These are phyloP conservation scores for Bradysia coprophila DNA, from an alignment of 1,140 invertebrate species.

Conservation along the genomic window DNA sequence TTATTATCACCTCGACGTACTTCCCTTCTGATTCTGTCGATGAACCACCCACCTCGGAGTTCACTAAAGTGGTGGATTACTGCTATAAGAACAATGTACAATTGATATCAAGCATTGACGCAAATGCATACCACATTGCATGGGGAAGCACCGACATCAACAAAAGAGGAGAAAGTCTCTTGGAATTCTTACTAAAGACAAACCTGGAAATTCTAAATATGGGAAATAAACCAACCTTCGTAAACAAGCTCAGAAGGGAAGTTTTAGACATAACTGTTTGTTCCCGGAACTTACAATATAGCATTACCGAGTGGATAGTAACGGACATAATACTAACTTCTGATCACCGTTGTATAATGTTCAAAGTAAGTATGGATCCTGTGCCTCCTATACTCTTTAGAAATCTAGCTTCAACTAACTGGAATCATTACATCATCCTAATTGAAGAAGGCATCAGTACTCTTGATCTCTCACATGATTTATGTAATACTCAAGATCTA, in stretches of 20 bases:
- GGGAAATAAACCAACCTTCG: not conserved
- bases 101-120: not conserved
- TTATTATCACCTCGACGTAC: too few relatives aligned
- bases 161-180: not conserved
- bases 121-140: not conserved
- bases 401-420: too few relatives aligned
- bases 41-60: too few relatives aligned
- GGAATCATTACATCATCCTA: too few relatives aligned
- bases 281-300: not conserved
- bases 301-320: not conserved
- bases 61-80: too few relatives aligned
- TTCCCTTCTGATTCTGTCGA: too few relatives aligned
- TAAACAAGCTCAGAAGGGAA: not conserved
- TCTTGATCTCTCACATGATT: too few relatives aligned
- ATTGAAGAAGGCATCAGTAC: too few relatives aligned
- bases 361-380: too few relatives aligned
- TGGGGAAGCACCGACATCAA: slow-evolving; percentile 1
- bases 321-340: not conserved
- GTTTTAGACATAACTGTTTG: not conserved
- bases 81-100: too few relatives aligned
- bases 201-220: not conserved
- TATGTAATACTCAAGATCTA: too few relatives aligned
- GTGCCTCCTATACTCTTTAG: too few relatives aligned
- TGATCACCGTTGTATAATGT: not conserved
- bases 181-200: slow-evolving; percentile 1